Evolutionary conservation across 2,797 vertebrate genomes (phyloP), one percentile per base, ranked within the genome.

Genomic region (Anguilla obscura): DNA sequence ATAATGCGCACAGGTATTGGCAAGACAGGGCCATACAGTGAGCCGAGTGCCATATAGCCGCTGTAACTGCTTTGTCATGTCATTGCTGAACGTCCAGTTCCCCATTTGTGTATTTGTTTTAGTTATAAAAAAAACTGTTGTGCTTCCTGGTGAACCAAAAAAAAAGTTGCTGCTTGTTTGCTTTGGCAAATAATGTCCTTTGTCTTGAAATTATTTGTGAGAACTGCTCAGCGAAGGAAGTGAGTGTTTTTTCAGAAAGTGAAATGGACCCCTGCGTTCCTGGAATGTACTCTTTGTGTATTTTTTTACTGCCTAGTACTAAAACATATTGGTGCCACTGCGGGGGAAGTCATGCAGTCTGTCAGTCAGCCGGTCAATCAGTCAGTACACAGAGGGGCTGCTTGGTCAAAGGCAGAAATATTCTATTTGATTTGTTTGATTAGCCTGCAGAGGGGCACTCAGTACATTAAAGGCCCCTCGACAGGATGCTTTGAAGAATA

Each of bases 171-270:
- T 89, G 90, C 48, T n/a, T 95, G 94, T 94, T 94, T 93, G 33
- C 91, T 89, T 94, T 95, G 93, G 94, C 93, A 89, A 90, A 90
- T 36, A 24, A 74, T 48, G 66, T 90, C 87, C 90, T 93, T 93
- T 95, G 93, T 94, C 90, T 92, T 91, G 63, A 85, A 90, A 82
- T 88, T 91, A 91, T 93, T 71, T 93, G 89, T 90, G 91, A 92
- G 92, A 93, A 93, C 89, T 89, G 66, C n/a, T 88, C 88, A 89
- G 86, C 89, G 86, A 66, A 94, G 93, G 93, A 95, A 94, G 93
- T 92, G 91, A 87, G 89, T 94, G 92, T 94, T 94, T 94, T 91
- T 89, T 89, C 86, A 93, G 90, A 90, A 89, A 89, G 90, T 85
- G 87, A 93, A 87, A 12, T 60, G 30, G 91, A 89, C 86, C 80